Evolutionary conservation across 2,888 invertebrate genomes (phyloP).

Genomic region (Crocallis elinguaria): DNA sequence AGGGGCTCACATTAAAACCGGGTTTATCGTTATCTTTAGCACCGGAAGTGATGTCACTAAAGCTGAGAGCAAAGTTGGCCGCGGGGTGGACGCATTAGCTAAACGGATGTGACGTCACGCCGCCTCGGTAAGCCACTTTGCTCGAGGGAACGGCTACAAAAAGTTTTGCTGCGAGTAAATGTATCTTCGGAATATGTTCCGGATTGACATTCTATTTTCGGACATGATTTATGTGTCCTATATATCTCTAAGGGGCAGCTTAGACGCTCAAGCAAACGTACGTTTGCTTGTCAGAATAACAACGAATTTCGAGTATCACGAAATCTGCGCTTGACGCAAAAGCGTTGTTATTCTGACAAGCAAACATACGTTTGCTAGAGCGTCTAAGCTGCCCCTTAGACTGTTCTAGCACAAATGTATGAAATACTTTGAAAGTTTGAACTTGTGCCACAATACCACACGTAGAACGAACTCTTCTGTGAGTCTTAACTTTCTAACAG

Average conservation of each 20-base stretch:
- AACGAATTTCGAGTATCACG: too few relatives aligned
- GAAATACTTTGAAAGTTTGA: too few relatives aligned
- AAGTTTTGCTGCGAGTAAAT: conserved; percentile 24
- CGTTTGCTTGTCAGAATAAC: too few relatives aligned
- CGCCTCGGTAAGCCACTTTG: conserved; percentile 29
- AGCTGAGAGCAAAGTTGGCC: conserved; percentile 39
- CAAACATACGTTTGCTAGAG: too few relatives aligned
- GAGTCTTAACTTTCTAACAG: too few relatives aligned
- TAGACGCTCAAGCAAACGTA: too few relatives aligned
- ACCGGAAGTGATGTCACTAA: conserved; percentile 27
- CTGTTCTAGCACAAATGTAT: too few relatives aligned
- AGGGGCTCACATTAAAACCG: conserved; percentile 20
- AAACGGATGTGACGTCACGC: conserved; percentile 36
- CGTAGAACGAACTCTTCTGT: too few relatives aligned
- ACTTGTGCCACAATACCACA: too few relatives aligned
- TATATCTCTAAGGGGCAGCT: neutral
- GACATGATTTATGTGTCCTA: conserved; percentile 19
- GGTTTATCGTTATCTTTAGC: conserved; percentile 26
- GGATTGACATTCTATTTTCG: conserved; percentile 13
- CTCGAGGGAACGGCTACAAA: conserved; percentile 23
- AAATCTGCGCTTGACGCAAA: too few relatives aligned
- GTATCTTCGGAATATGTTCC: conserved; percentile 17
- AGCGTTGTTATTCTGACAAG: too few relatives aligned
- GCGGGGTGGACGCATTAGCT: conserved; percentile 35
- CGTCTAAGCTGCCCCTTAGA: too few relatives aligned